Evolutionary conservation across 2,797 vertebrate species (phyloP).

Genomic region (Ataeniobius toweri): DNA sequence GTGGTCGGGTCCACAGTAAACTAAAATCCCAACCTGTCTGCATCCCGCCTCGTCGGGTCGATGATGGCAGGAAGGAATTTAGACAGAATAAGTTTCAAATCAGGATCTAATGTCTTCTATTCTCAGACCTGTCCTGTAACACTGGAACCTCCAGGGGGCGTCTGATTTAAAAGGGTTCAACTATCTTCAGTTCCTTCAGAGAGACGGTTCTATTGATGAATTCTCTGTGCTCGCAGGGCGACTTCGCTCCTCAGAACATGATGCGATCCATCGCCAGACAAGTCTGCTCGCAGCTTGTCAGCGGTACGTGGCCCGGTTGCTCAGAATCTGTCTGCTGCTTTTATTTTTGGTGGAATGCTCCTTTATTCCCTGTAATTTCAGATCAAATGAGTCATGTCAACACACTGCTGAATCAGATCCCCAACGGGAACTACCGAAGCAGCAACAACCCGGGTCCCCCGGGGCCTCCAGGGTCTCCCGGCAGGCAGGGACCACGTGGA

Average conservation of each 20-base stretch:
- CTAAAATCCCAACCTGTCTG: too few relatives aligned
- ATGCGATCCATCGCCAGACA: slow-evolving; percentile 97
- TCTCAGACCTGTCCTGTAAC: too few relatives aligned
- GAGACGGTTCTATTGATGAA: not conserved
- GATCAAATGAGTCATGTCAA: slow-evolving; percentile 95
- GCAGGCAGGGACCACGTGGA: slow-evolving; percentile 85
- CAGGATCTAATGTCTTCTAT: too few relatives aligned
- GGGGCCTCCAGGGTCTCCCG: slow-evolving; percentile 86
- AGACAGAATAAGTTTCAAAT: too few relatives aligned
- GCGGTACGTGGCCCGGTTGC: slow-evolving; percentile 71
- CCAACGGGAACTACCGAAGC: slow-evolving; percentile 82
- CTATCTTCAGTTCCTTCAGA: too few relatives aligned
- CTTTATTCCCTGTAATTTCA: slow-evolving; percentile 45
- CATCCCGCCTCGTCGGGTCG: too few relatives aligned
- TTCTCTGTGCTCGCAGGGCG: slow-evolving; percentile 81
- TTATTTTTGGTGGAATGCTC: not conserved
- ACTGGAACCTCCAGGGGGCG: too few relatives aligned
- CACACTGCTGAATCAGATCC: slow-evolving; percentile 94
- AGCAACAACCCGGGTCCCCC: slow-evolving; percentile 90
- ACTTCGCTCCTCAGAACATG: slow-evolving; percentile 96
- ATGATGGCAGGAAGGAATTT: too few relatives aligned
- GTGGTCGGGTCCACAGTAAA: too few relatives aligned
- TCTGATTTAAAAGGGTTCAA: too few relatives aligned
- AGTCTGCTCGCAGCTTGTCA: slow-evolving; percentile 95
- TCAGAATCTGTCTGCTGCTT: too few relatives aligned